Base-by-base conservation (phyloP, 2,113 vertebrate species). In the Myotis brandtii region DNA sequence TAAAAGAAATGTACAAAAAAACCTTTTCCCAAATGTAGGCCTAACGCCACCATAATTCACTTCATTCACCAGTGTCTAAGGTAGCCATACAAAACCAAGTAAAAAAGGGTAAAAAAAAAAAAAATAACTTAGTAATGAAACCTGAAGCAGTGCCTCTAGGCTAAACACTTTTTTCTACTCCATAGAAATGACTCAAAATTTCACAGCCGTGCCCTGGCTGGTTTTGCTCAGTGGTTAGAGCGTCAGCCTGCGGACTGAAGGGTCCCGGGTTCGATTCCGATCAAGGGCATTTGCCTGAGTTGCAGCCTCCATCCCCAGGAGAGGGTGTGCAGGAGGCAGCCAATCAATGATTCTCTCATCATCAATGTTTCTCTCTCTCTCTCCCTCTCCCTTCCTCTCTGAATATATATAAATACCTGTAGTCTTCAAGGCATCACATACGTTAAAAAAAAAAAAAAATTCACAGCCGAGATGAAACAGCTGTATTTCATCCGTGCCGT, bases 1-100 rank as follows among this genome's bases (percentile, higher is more conserved):
- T 93, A 52, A 83, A 79, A 90, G 18, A 81, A 95, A 82, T 18
- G 13, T 67, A 93, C 32, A 70, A 94, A 95, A 95, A 96, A 59
- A 30, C 10, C 27, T 32, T 34, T 83, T 40, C 43, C 62, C 23
- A 93, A 93, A 84, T 27, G 3, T 72, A 92, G 62, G n/a, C 23
- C 69, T 92, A 23, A 82, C 6, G 30, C 21, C n/a, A 89, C 27
- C 34, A 46, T 56, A 70, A 89, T 46, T 86, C 62, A 83, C 14
- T 89, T 23, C n/a, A 80, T 46, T 84, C 56, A 52, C 37, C 30
- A 80, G 30, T 32, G 52, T 56, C 56, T 43, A 14, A 11, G 30
- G 48, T 52, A 83, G 18, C 80, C 64, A 84, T 90, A 91, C 17
- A 67, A 69, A 64, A 82, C 32, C 30, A 86, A 93, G 21, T 27